A percentile compares a stretch with the other conserved stretches of the same genome.
phyloP scores from a whole-genome alignment of 1,140 invertebrate species.

The Bombus polaris region DNA sequence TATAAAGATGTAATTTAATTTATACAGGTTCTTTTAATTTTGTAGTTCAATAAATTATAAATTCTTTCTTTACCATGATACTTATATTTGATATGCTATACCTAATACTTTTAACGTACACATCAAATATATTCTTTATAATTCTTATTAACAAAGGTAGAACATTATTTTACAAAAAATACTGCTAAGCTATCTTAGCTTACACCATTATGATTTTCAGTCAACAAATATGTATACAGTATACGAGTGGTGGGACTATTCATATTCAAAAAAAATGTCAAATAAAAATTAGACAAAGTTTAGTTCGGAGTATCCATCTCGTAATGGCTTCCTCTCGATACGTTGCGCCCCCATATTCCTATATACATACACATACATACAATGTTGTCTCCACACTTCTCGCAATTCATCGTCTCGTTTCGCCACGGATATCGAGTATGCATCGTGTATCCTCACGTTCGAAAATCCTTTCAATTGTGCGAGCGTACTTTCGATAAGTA shows the following conservation, averaged over 20 bases:
- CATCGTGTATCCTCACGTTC: constrained; percentile 22
- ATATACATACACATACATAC: not conserved
- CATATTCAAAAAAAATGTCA: not conserved
- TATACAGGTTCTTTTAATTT: too few relatives aligned
- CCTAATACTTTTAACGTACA: too few relatives aligned
- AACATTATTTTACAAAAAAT: not conserved
- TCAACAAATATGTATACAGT: too few relatives aligned
- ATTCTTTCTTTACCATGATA: too few relatives aligned
- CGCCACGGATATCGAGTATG: constrained; percentile 16
- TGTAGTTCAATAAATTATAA: too few relatives aligned
- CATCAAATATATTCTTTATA: not conserved
- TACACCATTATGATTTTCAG: too few relatives aligned
- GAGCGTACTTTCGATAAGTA: constrained; percentile 45
- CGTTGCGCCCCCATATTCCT: not conserved
- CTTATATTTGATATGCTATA: too few relatives aligned
- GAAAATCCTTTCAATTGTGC: constrained; percentile 33
- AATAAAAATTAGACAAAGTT: not conserved
- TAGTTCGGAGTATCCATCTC: not conserved
- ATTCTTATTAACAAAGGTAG: not conserved
- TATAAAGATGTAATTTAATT: not conserved
- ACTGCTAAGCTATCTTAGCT: not conserved
- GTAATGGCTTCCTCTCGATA: not conserved
- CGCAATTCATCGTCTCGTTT: constrained; percentile 7
- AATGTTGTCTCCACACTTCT: not conserved
- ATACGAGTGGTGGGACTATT: not conserved